Conservation (phyloP, 2,797 vertebrate species). For the Pangasius sanitwongsei region DNA sequence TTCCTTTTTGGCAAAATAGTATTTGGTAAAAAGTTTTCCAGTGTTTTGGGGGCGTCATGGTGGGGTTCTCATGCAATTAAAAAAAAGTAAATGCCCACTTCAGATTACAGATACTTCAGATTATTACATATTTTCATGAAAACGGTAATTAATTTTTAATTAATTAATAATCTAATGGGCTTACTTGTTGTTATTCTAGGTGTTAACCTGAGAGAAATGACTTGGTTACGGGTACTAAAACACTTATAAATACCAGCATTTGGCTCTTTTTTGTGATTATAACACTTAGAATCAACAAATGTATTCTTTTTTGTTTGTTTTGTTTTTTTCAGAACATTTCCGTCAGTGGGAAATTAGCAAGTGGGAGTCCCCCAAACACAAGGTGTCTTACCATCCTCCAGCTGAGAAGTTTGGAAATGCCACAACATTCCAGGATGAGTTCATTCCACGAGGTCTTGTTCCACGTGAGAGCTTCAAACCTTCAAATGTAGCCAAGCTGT, state of each 20-base stretch:
- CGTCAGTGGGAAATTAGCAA: conserved; percentile 74
- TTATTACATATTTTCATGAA: background rate
- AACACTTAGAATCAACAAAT: background rate
- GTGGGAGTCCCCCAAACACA: conserved; percentile 70
- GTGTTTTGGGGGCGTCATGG: background rate
- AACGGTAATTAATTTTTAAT: no score
- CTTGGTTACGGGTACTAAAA: background rate
- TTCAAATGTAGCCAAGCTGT: conserved; percentile 49
- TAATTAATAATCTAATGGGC: background rate
- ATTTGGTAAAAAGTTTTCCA: background rate
- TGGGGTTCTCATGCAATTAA: background rate
- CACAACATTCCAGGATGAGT: conserved; percentile 83
- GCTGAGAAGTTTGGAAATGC: conserved; percentile 78
- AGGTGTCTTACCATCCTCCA: conserved; percentile 70
- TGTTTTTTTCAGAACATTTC: conserved; percentile 75
- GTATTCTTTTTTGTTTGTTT: background rate
- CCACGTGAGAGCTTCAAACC: conserved; percentile 76
- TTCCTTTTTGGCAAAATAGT: no score
- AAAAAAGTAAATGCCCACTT: background rate
- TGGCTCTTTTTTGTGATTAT: background rate
- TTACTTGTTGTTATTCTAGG: background rate
- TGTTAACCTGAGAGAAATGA: background rate
- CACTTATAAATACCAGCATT: background rate
- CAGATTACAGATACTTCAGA: background rate
- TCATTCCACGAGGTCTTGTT: conserved; percentile 64